These are phyloP conservation scores for Scomber japonicus DNA, from an alignment of 2,113 vertebrate genomes.

Conservation along the genomic window DNA sequence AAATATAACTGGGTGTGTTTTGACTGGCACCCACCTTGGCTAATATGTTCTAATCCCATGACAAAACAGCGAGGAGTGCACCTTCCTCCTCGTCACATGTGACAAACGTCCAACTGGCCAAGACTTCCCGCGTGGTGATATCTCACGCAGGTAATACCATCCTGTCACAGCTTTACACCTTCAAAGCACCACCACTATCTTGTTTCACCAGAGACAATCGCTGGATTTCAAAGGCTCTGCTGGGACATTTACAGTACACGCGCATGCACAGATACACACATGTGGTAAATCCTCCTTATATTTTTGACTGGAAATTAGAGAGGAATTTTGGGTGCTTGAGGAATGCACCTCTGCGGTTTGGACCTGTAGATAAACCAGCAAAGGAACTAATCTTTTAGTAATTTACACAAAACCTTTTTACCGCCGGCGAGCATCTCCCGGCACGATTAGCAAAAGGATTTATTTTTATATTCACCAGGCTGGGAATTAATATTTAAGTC, in stretches of 20 bases:
- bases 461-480: slow-evolving; percentile 84
- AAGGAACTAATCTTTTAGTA: slow-evolving; percentile 85
- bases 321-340: slow-evolving; percentile 72
- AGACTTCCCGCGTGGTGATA: slow-evolving; percentile 42
- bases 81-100: slow-evolving; percentile 47
- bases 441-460: slow-evolving; percentile 83
- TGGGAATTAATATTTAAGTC: slow-evolving; percentile 86
- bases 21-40: slow-evolving; percentile 66
- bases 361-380: slow-evolving; percentile 79
- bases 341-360: slow-evolving; percentile 70
- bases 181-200: slow-evolving; percentile 78
- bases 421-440: slow-evolving; percentile 77
- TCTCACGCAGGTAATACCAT: slow-evolving; percentile 58
- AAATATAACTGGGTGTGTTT: slow-evolving; percentile 48
- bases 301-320: slow-evolving; percentile 60
- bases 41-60: slow-evolving; percentile 78
- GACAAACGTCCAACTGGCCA: slow-evolving; percentile 61
- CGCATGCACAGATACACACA: slow-evolving; percentile 4
- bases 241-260: slow-evolving; percentile 32
- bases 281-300: slow-evolving; percentile 57
- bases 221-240: slow-evolving; percentile 68
- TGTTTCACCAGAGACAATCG: slow-evolving; percentile 79
- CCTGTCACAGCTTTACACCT: slow-evolving; percentile 70
- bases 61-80: slow-evolving; percentile 32
- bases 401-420: slow-evolving; percentile 87